phyloP scores from a whole-genome alignment of 2,888 invertebrate genomes.

The Phorcus lineatus region DNA sequence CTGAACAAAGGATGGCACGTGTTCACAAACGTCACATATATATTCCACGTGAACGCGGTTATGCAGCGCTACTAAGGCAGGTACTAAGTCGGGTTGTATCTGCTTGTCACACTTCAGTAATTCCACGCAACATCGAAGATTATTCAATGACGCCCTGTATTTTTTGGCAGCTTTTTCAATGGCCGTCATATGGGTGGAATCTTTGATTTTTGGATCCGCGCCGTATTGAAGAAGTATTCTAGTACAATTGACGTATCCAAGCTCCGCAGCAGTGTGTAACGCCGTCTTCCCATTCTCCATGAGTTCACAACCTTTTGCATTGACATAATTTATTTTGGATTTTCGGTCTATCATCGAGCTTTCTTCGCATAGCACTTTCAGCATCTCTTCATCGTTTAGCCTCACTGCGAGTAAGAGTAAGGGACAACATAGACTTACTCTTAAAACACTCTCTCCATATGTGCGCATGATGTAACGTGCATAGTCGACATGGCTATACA shows the following conservation, averaged over 20 bases:
- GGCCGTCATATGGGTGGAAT: constrained; percentile 14
- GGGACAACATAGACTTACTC: constrained; percentile 16
- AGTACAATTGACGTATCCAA: constrained; percentile 25
- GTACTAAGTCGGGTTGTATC: background rate
- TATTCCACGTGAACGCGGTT: constrained; percentile 5
- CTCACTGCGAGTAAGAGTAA: constrained; percentile 18
- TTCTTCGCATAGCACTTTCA: constrained; percentile 17
- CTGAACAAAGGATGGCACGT: background rate
- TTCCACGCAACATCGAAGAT: constrained; percentile 19
- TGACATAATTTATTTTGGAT: constrained; percentile 17
- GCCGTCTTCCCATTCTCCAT: constrained; percentile 30
- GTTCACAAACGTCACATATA: background rate
- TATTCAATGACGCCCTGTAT: background rate
- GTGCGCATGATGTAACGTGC: constrained; percentile 4
- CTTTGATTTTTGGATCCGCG: background rate
- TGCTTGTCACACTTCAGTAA: constrained; percentile 15
- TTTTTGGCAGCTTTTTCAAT: constrained; percentile 4
- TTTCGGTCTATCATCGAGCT: background rate
- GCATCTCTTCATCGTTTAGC: constrained; percentile 4
- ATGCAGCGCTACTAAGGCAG: background rate
- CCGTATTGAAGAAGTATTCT: constrained; percentile 22
- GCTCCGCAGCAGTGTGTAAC: constrained; percentile 21
- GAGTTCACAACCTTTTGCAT: constrained; percentile 23
- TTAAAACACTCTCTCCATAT: background rate
- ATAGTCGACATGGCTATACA: constrained; percentile 26